Percentiles rank a stretch among this genome's conserved stretches.
phyloP scores from a whole-genome alignment of 2,888 invertebrate genomes.

The Chelonus formosanus region DNA sequence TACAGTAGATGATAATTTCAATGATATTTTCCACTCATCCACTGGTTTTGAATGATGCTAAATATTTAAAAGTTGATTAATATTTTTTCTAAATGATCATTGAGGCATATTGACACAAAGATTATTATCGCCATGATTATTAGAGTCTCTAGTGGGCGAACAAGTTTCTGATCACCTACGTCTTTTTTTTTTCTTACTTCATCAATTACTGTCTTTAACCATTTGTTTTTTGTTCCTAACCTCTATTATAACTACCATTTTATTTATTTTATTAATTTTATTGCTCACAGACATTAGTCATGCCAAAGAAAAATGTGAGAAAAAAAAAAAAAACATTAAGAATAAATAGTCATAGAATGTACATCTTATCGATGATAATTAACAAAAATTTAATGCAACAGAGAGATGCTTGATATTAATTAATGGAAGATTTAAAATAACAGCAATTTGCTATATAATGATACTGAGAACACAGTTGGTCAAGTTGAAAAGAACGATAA shows the following conservation, averaged over 20 bases:
- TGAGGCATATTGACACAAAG: conserved; percentile 28
- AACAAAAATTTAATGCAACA: neutral
- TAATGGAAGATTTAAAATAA: too few relatives aligned
- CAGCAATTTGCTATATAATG: too few relatives aligned
- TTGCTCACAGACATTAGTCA: neutral
- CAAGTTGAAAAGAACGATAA: too few relatives aligned
- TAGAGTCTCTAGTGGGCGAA: conserved; percentile 26
- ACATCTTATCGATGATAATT: neutral
- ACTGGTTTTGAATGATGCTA: neutral
- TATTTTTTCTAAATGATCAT: conserved; percentile 23
- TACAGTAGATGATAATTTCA: too few relatives aligned
- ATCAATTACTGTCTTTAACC: conserved; percentile 14
- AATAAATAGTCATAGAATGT: too few relatives aligned
- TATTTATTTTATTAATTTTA: conserved; percentile 10
- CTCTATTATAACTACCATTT: conserved; percentile 7
- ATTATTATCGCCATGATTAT: conserved; percentile 31
- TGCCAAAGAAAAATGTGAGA: neutral
- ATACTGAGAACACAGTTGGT: too few relatives aligned
- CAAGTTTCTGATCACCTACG: conserved; percentile 30
- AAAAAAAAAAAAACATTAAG: neutral
- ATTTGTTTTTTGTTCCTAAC: conserved; percentile 16
- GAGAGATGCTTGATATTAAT: neutral
- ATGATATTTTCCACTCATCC: too few relatives aligned
- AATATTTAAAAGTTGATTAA: conserved; percentile 7
- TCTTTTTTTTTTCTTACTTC: conserved; percentile 26